Conservation (phyloP, 2,888 invertebrate species). For the Spatulosminthurus flaviceps region DNA sequence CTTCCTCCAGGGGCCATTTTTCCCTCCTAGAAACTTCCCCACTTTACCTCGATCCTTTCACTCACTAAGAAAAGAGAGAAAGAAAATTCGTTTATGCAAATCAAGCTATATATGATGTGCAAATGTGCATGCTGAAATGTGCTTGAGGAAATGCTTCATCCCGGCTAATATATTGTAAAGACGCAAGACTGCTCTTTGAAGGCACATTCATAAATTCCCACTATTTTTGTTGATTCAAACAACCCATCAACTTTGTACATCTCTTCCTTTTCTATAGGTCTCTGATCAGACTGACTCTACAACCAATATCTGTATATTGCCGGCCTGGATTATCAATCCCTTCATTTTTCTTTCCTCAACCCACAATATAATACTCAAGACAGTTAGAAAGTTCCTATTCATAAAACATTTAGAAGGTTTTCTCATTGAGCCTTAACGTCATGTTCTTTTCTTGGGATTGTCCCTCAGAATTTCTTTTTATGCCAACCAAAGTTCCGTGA, state of each 20-base stretch:
- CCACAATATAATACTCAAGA: not conserved
- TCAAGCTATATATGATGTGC: constrained; percentile 5
- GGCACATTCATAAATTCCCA: constrained; percentile 32
- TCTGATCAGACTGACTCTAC: not conserved
- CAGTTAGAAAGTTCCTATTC: not conserved
- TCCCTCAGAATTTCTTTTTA: constrained; percentile 6
- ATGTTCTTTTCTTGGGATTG: not conserved
- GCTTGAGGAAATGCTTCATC: constrained; percentile 32
- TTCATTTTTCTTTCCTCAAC: constrained; percentile 6
- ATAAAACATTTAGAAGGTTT: not conserved
- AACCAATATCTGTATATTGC: no score
- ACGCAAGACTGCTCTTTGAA: constrained; percentile 34
- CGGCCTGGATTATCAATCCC: not conserved
- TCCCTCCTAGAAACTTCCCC: constrained; percentile 24
- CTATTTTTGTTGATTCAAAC: constrained; percentile 39
- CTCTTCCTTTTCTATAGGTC: no score
- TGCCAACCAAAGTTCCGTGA: constrained; percentile 3
- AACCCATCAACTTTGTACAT: constrained; percentile 24
- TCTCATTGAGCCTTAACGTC: constrained; percentile 7
- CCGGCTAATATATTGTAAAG: constrained; percentile 35
- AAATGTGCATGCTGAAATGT: constrained; percentile 46
- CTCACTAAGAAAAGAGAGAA: not conserved
- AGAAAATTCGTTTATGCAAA: not conserved
- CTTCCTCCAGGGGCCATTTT: not conserved
- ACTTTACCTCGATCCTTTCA: not conserved